Evolutionary conservation across 2,888 invertebrate species (phyloP).

Genomic region (Parthenolecanium corni): DNA sequence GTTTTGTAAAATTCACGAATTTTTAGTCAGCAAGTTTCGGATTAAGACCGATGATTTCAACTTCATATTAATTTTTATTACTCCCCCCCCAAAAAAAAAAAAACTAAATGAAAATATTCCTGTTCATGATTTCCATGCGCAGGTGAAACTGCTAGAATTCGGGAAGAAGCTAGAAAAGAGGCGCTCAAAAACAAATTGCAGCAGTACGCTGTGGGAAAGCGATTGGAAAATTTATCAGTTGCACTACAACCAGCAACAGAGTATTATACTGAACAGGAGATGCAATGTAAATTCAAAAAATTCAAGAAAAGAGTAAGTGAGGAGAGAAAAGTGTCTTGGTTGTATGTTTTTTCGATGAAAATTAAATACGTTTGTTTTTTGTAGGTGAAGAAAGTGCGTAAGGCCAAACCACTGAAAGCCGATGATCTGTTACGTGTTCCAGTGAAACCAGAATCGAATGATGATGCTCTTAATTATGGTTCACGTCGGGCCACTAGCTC

Average conservation of each 20-base stretch:
- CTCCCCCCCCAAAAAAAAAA: too few relatives aligned
- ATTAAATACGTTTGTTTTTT: too few relatives aligned
- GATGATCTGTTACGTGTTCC: conserved; percentile 48
- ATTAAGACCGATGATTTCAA: too few relatives aligned
- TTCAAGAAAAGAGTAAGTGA: conserved; percentile 48
- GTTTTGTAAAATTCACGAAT: too few relatives aligned
- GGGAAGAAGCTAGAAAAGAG: conserved; percentile 29
- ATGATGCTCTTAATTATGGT: conserved; percentile 28
- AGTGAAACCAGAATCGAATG: conserved; percentile 24
- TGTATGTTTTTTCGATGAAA: conserved; percentile 5
- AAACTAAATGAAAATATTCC: too few relatives aligned
- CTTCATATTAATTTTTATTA: too few relatives aligned
- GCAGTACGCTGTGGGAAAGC: conserved; percentile 34
- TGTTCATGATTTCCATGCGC: neutral
- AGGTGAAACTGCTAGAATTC: conserved; percentile 26
- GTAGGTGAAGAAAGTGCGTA: conserved; percentile 51
- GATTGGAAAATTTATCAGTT: conserved; percentile 59
- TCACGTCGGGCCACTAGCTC: conserved; percentile 31
- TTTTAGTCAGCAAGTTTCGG: too few relatives aligned
- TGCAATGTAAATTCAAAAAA: conserved; percentile 75
- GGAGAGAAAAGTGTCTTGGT: neutral
- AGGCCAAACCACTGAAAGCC: conserved; percentile 51
- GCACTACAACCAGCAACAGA: conserved; percentile 68
- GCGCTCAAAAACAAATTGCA: conserved; percentile 29
- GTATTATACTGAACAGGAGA: conserved; percentile 74